A percentile compares a stretch with the other conserved stretches of the same genome.
Conservation (phyloP, 1,140 invertebrate species). For the Anagrus nilaparvatae region DNA sequence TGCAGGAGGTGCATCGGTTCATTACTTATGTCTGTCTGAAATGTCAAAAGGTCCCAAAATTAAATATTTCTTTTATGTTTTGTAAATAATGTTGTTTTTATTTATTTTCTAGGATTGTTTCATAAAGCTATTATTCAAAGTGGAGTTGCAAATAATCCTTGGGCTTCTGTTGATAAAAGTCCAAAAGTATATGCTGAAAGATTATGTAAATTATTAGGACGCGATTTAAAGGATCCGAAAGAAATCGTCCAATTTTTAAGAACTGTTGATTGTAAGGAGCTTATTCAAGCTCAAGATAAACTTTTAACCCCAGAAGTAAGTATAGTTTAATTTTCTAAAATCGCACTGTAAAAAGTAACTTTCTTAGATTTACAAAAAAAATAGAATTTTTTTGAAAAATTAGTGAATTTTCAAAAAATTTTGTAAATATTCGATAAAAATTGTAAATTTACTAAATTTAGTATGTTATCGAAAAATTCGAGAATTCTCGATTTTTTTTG, state of each 20-base stretch:
- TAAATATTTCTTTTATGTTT: not conserved
- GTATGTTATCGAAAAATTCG: too few species aligned
- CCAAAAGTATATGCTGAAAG: slow-evolving; percentile 26
- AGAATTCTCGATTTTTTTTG: too few species aligned
- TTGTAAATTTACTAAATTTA: too few species aligned
- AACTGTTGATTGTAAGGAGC: slow-evolving; percentile 23
- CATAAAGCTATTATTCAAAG: slow-evolving; percentile 51
- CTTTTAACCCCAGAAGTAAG: slow-evolving; percentile 9
- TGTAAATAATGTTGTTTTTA: not conserved
- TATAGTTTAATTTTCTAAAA: not conserved
- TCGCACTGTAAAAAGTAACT: too few species aligned
- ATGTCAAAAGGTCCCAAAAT: slow-evolving; percentile 18
- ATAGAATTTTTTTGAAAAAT: too few species aligned
- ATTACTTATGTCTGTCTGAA: slow-evolving; percentile 30
- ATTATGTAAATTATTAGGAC: slow-evolving; percentile 25
- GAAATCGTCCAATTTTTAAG: slow-evolving; percentile 38
- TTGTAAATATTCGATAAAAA: too few species aligned
- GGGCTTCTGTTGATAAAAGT: slow-evolving; percentile 38
- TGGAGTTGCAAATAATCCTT: slow-evolving; percentile 39
- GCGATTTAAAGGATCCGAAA: slow-evolving; percentile 32
- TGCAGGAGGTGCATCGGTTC: slow-evolving; percentile 41
- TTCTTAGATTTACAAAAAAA: too few species aligned
- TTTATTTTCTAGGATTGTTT: slow-evolving; percentile 37
- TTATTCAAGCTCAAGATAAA: slow-evolving; percentile 8
- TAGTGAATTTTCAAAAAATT: too few species aligned